Conservation (phyloP, 2,797 vertebrate genomes). For the Eptatretus atami region DNA sequence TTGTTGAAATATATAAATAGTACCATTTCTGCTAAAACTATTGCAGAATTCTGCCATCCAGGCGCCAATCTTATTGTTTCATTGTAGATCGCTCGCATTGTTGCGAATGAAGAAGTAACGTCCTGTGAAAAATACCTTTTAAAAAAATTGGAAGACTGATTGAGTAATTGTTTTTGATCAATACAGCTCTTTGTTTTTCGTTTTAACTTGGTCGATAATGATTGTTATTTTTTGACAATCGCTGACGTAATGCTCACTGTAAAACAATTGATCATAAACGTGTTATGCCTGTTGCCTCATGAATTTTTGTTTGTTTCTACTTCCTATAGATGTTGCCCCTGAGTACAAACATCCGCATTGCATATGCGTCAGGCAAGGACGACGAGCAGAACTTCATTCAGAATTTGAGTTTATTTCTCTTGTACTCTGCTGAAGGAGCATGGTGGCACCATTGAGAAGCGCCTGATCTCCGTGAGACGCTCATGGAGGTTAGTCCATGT, state of each 20-base stretch:
- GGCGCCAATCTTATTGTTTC: too few species aligned
- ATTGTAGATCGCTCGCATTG: too few species aligned
- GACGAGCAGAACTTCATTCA: conserved; percentile 97
- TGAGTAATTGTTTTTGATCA: background rate
- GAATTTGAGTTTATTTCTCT: conserved; percentile 83
- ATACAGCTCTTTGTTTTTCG: background rate
- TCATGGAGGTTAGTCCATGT: conserved; percentile 47
- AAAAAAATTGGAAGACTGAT: background rate
- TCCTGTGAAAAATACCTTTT: too few species aligned
- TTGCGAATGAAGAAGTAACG: too few species aligned
- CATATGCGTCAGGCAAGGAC: conserved; percentile 75
- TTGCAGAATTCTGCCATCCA: too few species aligned
- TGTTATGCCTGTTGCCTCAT: too few species aligned
- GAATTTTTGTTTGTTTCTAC: too few species aligned
- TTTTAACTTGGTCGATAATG: background rate
- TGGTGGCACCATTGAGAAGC: conserved; percentile 66
- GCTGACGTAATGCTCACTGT: background rate
- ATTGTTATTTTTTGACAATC: background rate
- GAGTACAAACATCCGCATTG: conserved; percentile 77
- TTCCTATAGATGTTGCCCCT: conserved; percentile 54
- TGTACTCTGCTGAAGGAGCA: conserved; percentile 95
- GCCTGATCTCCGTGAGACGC: conserved; percentile 55
- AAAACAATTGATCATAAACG: too few species aligned
- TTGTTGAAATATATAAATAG: too few species aligned
- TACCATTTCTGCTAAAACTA: too few species aligned